These are phyloP conservation scores for Mesorhabditis spiculigera DNA, from an alignment of 2,888 invertebrate genomes.

Conservation along the genomic window DNA sequence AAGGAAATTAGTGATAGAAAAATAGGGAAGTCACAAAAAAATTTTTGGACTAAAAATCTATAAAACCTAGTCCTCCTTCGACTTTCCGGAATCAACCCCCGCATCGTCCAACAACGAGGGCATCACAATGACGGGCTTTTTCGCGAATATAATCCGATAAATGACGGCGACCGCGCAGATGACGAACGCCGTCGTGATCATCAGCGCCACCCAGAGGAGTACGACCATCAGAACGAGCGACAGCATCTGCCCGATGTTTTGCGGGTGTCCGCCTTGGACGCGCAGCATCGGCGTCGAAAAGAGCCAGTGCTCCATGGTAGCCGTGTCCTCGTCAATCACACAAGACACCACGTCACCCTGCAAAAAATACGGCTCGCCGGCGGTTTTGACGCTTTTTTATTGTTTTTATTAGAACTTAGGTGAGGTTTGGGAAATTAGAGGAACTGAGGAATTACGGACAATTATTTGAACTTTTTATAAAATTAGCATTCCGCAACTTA, in stretches of 20 bases:
- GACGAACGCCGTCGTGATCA: conserved; percentile 18
- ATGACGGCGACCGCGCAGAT: conserved; percentile 13
- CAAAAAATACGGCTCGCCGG: too few relatives aligned
- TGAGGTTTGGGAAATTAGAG: conserved; percentile 7
- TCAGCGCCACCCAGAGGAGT: conserved; percentile 26
- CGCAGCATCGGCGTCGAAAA: conserved; percentile 3
- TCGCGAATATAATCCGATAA: conserved; percentile 8
- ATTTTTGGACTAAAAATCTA: too few relatives aligned
- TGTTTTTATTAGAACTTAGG: background rate
- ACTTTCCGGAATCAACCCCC: too few relatives aligned
- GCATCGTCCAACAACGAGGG: too few relatives aligned
- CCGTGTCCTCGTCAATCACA: conserved; percentile 25
- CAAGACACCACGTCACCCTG: conserved; percentile 35
- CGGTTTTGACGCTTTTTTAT: background rate
- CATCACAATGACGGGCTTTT: background rate
- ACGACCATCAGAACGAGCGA: conserved; percentile 28
- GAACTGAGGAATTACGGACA: background rate
- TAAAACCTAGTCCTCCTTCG: too few relatives aligned
- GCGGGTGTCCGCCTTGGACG: conserved; percentile 19
- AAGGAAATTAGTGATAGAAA: too few relatives aligned
- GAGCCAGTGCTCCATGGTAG: conserved; percentile 11
- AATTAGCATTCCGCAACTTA: background rate
- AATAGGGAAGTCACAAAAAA: too few relatives aligned
- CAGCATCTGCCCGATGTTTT: conserved; percentile 19
- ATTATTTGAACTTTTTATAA: background rate